Percentiles rank a stretch among this genome's conserved stretches.
phyloP scores from a whole-genome alignment of 2,113 vertebrate species.

The Oncorhynchus keta region DNA sequence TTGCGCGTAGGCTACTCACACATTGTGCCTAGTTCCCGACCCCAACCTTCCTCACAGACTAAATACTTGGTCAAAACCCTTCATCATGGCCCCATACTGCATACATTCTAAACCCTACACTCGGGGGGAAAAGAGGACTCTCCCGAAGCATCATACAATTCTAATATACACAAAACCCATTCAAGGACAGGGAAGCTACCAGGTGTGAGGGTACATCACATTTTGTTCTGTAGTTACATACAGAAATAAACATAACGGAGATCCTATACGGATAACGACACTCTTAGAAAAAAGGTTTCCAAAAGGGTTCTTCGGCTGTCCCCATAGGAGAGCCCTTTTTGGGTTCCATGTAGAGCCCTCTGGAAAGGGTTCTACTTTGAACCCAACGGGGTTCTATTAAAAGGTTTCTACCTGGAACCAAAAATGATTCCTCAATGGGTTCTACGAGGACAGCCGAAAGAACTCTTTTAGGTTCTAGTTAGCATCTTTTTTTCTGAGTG shows the following conservation, averaged over 20 bases:
- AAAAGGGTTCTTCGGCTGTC: no score
- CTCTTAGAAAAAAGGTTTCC: no score
- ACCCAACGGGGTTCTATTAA: no score
- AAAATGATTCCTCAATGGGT: no score
- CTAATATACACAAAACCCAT: constrained; percentile 7
- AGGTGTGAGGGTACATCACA: not conserved
- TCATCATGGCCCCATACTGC: not conserved
- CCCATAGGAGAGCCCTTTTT: no score
- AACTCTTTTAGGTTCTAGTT: no score
- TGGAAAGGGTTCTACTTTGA: no score
- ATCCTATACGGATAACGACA: not conserved
- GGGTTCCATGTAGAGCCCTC: no score
- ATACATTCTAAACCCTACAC: not conserved
- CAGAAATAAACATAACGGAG: not conserved
- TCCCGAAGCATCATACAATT: constrained; percentile 15
- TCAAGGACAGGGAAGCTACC: not conserved
- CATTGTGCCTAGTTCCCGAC: constrained; percentile 46
- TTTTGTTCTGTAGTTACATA: not conserved
- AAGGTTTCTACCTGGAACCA: no score
- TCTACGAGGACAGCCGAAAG: no score
- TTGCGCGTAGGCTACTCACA: constrained; percentile 13
- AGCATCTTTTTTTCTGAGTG: no score
- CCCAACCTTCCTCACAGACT: constrained; percentile 15
- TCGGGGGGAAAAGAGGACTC: not conserved
- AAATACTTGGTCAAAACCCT: constrained; percentile 35